These are phyloP conservation scores for Ascidia mentula DNA, from an alignment of 23 tunicate genomes.

Conservation along the genomic window DNA sequence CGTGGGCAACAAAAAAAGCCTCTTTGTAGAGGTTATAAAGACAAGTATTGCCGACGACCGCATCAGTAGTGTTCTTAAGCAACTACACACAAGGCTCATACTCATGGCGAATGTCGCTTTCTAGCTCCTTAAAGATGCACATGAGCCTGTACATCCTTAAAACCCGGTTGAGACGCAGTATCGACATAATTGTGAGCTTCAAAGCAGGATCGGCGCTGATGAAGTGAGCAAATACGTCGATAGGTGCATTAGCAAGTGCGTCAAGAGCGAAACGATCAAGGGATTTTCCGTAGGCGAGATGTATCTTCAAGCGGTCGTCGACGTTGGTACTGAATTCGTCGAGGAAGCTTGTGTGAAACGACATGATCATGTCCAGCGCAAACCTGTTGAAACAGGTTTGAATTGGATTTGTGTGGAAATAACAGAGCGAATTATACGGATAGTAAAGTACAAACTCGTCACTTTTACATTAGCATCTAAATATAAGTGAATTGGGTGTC, in stretches of 20 bases:
- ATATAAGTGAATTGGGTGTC: no score
- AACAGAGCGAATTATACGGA: no score
- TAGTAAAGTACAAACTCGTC: no score
- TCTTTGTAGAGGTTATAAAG: no score
- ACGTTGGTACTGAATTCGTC: conserved; percentile 64
- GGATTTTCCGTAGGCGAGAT: conserved; percentile 44
- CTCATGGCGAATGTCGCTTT: conserved; percentile 65
- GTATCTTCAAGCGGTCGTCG: conserved; percentile 39
- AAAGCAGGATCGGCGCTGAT: conserved; percentile 12
- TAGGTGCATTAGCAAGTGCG: conserved; percentile 55
- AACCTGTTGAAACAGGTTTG: conserved; percentile 42
- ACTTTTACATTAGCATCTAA: no score
- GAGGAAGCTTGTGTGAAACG: conserved; percentile 66
- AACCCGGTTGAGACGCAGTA: conserved; percentile 50
- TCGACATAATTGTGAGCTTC: conserved; percentile 37
- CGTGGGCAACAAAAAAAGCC: no score
- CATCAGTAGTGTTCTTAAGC: background rate
- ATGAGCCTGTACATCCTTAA: conserved; percentile 59
- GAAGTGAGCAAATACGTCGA: conserved; percentile 51
- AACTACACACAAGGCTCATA: background rate
- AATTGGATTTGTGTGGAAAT: no score
- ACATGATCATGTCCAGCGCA: conserved; percentile 68
- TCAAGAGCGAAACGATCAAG: conserved; percentile 54
- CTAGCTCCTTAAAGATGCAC: conserved; percentile 46
- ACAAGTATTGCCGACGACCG: no score